Evolutionary conservation across 2,888 invertebrate genomes (phyloP).

Genomic region (Meteorus cinctellus): DNA sequence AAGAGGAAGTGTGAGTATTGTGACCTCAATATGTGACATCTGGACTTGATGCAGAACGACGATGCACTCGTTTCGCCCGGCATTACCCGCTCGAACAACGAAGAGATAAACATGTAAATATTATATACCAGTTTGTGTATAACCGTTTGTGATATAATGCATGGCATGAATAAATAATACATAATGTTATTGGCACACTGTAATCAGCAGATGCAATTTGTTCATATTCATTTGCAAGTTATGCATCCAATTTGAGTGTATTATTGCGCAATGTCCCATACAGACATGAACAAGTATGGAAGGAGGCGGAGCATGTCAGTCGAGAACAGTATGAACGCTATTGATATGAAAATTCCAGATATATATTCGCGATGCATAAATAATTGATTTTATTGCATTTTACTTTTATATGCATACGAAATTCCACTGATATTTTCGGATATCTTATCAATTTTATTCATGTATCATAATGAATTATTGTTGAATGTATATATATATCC

Average conservation of each 20-base stretch:
- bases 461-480: too few species aligned
- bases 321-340: too few species aligned
- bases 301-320: too few species aligned
- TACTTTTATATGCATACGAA: too few species aligned
- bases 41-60: conserved; percentile 31
- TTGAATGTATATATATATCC: not conserved
- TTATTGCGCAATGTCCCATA: too few species aligned
- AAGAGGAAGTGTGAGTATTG: conserved; percentile 24
- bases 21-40: conserved; percentile 39
- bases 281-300: too few species aligned
- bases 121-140: not conserved
- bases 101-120: not conserved
- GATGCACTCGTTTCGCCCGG: conserved; percentile 22
- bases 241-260: too few species aligned
- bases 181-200: conserved; percentile 8
- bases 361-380: too few species aligned
- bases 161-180: not conserved
- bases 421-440: too few species aligned
- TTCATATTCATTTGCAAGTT: conserved; percentile 31
- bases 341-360: too few species aligned
- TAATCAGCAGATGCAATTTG: conserved; percentile 25
- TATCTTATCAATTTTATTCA: too few species aligned
- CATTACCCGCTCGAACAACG: not conserved
- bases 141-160: not conserved
- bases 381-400: too few species aligned